Evolutionary conservation across 1,140 invertebrate species (phyloP), one percentile per base, ranked within the genome.

Genomic region (Steinernema feltiae): DNA sequence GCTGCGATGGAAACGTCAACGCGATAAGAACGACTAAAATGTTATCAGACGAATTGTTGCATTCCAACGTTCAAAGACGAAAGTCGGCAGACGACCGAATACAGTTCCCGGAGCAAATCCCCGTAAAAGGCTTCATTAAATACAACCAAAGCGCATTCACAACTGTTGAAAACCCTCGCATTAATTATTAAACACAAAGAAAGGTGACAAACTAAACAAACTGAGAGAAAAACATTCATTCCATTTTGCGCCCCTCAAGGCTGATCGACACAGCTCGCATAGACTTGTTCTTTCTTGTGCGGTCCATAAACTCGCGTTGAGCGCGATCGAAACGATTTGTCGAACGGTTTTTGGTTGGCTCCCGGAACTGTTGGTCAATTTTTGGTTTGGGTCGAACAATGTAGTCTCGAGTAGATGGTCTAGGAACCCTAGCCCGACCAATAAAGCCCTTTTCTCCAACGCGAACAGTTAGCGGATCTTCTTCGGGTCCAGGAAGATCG

Each of bases 371-470:
- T 15, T 81, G 80, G 35, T 84, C 79, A 21, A 82, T 76, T 46
- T 73, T 71, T 90, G 93, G 95, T 86, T 94, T 93, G 0, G 97
- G 97, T 75, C 97, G 88, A 72, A 94, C 91, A 30, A 98, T 92
- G 87, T 99, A 99, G 87, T 98, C 96, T 89, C 95, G 97, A 84
- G 92, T 94, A 48, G 95, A 98, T 69, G 95, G 95, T 84, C 91
- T 88, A 21, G 97, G 97, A 70, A 99, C 96, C 79, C 97, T 89
- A 18, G 97, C 97, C 86, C 97, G 89, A 12, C 91, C 91, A 69
- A 98, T 91, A 93, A 94, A 98, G 32, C 96, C 96, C 79, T 93
- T 92, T 86, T 98, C 94, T 75, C 96, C 95, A 12, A 63, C 53
- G 24, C 53, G 53, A 63, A 27, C 53, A 27, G 35, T 7, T 7